Evolutionary conservation across 2,113 vertebrate species (phyloP).

Genomic region (Zeus faber): DNA sequence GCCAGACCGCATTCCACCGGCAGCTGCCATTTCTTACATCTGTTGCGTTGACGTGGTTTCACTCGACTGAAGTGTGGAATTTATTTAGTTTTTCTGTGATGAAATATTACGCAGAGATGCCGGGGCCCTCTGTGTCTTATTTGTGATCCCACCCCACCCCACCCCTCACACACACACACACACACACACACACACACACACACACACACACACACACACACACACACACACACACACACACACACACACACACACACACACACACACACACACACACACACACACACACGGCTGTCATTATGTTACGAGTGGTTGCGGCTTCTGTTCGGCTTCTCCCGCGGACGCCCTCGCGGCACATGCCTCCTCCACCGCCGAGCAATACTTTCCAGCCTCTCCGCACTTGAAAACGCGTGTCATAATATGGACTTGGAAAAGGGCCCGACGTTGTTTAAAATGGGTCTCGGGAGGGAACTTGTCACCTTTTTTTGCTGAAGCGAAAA

Average conservation of each 20-base stretch:
- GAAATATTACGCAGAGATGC: constrained; percentile 74
- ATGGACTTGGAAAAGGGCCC: neutral
- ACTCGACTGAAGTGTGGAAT: constrained; percentile 69
- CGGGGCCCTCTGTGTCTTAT: constrained; percentile 53
- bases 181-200: too few species aligned
- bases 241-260: neutral
- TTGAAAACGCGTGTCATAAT: constrained; percentile 3
- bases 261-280: neutral
- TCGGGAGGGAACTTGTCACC: neutral
- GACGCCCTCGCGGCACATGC: constrained; percentile 34
- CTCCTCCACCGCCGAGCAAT: constrained; percentile 28
- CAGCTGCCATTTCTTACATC: constrained; percentile 78
- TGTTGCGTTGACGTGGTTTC: constrained; percentile 74
- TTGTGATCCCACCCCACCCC: constrained; percentile 62
- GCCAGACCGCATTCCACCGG: constrained; percentile 74
- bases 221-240: neutral
- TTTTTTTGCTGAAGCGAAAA: too few species aligned
- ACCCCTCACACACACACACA: constrained; percentile 10
- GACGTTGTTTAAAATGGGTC: neutral
- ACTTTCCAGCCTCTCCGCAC: constrained; percentile 27
- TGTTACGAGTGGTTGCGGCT: constrained; percentile 54
- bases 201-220: neutral
- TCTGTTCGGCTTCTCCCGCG: constrained; percentile 57
- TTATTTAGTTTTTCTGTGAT: constrained; percentile 73
- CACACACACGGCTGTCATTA: constrained; percentile 61